phyloP scores from a whole-genome alignment of 2,888 invertebrate genomes.

The Morpho deidamia region DNA sequence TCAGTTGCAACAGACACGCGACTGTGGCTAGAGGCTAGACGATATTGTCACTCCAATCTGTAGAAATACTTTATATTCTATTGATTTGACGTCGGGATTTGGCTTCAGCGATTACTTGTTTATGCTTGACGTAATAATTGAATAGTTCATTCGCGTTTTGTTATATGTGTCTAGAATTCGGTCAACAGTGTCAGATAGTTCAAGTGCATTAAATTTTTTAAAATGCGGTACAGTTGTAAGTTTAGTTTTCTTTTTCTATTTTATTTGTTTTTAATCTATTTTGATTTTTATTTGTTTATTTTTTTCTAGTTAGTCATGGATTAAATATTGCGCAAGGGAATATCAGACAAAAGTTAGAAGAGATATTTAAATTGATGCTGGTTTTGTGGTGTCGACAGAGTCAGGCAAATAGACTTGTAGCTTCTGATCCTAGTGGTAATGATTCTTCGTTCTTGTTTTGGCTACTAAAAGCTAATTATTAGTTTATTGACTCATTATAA shows the following conservation, averaged over 20 bases:
- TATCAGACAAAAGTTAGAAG: conserved; percentile 82
- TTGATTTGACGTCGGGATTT: conserved; percentile 52
- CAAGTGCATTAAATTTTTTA: conserved; percentile 19
- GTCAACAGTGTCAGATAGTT: conserved; percentile 5
- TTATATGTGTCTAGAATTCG: neutral
- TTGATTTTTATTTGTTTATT: conserved; percentile 26
- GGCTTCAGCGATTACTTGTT: conserved; percentile 32
- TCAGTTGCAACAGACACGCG: conserved; percentile 65
- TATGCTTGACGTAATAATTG: conserved; percentile 43
- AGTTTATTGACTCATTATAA: neutral
- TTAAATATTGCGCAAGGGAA: conserved; percentile 54
- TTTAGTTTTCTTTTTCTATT: conserved; percentile 26
- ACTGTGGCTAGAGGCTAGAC: conserved; percentile 58
- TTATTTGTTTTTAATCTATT: conserved; percentile 12
- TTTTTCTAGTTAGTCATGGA: conserved; percentile 60
- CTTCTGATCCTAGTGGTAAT: conserved; percentile 79
- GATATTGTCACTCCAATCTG: conserved; percentile 47
- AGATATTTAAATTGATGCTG: conserved; percentile 89
- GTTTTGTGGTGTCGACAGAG: conserved; percentile 89
- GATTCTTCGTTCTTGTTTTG: neutral
- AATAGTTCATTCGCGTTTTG: conserved; percentile 33
- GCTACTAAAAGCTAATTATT: neutral
- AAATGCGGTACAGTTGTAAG: conserved; percentile 65
- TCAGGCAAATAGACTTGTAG: conserved; percentile 82
- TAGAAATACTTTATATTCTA: conserved; percentile 44